Conservation (phyloP, 2,113 vertebrate species). For the Hippocampus comes region DNA sequence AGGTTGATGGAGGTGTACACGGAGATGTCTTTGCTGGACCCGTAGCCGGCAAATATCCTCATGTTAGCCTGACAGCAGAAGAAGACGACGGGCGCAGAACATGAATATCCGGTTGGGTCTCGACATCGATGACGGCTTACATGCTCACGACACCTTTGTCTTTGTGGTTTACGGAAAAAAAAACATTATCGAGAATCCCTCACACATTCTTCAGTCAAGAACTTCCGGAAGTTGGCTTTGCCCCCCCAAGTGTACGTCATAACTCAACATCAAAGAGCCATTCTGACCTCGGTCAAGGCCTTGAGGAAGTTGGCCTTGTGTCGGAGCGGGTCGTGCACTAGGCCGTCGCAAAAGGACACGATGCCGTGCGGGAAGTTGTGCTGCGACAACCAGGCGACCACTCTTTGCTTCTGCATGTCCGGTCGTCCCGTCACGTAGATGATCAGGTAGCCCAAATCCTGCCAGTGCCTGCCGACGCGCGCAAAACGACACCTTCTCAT, state of each 20-base stretch:
- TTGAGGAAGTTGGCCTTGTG: slow-evolving; percentile 98
- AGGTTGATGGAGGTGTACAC: slow-evolving; percentile 92
- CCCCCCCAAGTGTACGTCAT: neutral
- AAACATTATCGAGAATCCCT: too few species aligned
- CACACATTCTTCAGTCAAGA: too few species aligned
- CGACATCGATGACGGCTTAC: too few species aligned
- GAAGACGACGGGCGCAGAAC: neutral
- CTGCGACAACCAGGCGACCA: slow-evolving; percentile 97
- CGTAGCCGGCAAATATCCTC: slow-evolving; percentile 90
- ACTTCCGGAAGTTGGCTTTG: too few species aligned
- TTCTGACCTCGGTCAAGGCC: slow-evolving; percentile 81
- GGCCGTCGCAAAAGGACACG: slow-evolving; percentile 95
- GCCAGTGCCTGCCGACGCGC: slow-evolving; percentile 85
- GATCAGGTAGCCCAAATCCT: slow-evolving; percentile 97
- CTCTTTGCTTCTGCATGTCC: slow-evolving; percentile 99
- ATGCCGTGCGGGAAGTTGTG: slow-evolving; percentile 99
- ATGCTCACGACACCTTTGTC: too few species aligned
- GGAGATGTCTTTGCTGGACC: slow-evolving; percentile 96
- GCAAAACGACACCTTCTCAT: too few species aligned
- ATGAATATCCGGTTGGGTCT: neutral
- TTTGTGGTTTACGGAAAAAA: too few species aligned
- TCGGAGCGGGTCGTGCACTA: slow-evolving; percentile 93
- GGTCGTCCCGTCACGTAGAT: slow-evolving; percentile 96
- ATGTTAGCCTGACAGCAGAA: slow-evolving; percentile 79
- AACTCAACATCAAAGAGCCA: neutral